Percentiles rank a stretch among this genome's conserved stretches.
Conservation (phyloP, 2,113 vertebrate genomes). For the Tragelaphus strepsiceros region DNA sequence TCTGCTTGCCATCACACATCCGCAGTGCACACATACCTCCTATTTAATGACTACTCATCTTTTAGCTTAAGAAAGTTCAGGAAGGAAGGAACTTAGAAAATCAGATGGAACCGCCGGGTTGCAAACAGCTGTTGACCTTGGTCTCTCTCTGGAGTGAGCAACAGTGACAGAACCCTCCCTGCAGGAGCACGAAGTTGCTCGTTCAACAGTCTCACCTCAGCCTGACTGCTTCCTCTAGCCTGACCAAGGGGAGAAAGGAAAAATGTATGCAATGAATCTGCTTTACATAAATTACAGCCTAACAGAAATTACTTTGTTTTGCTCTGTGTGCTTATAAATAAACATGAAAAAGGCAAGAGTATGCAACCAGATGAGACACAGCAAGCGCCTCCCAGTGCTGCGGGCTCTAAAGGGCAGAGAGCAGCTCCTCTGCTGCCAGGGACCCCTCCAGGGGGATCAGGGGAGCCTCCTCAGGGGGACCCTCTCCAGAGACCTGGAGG, state of each 20-base stretch:
- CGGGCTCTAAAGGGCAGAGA: not conserved
- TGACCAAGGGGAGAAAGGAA: not conserved
- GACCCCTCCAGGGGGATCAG: too few species aligned
- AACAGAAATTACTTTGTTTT: not conserved
- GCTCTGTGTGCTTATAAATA: not conserved
- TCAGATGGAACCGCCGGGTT: too few species aligned
- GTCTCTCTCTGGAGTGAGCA: not conserved
- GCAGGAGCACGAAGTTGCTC: accelerated
- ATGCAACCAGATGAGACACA: not conserved
- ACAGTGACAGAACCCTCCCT: not conserved
- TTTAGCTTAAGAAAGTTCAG: not conserved
- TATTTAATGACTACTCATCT: not conserved
- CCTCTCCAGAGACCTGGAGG: not conserved
- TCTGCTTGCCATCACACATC: not conserved
- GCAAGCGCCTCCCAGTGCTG: not conserved
- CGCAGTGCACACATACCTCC: not conserved
- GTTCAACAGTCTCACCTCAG: too few species aligned
- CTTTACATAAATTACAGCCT: not conserved
- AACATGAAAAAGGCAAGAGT: not conserved
- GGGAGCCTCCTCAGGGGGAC: not conserved
- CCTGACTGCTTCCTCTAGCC: not conserved
- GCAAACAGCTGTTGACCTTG: not conserved
- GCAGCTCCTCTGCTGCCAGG: not conserved
- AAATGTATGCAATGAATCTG: not conserved
- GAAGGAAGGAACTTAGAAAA: not conserved